phyloP scores from a whole-genome alignment of 2,113 vertebrate species.

The Ictalurus furcatus region DNA sequence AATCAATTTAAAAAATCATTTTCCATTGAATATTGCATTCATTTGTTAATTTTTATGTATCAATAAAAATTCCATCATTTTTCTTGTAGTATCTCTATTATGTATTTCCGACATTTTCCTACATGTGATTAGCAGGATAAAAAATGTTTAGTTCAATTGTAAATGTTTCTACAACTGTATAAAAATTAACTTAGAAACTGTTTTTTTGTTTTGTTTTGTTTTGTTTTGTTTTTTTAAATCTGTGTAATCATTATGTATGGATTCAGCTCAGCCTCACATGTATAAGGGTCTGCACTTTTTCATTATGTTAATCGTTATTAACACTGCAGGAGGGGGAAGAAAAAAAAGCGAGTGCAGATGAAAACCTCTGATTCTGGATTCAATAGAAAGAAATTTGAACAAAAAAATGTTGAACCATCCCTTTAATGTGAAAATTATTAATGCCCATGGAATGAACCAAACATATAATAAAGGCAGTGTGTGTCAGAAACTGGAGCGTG shows the following conservation, averaged over 20 bases:
- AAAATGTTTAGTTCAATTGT: neutral
- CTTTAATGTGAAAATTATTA: constrained; percentile 38
- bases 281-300: constrained; percentile 8
- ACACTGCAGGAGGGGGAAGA: neutral
- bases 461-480: neutral
- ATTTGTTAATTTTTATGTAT: neutral
- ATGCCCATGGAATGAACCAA: constrained; percentile 44
- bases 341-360: neutral
- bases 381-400: neutral
- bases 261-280: constrained; percentile 19
- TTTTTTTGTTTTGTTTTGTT: neutral
- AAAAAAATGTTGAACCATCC: constrained; percentile 29
- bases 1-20: neutral
- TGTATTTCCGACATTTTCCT: constrained; percentile 9
- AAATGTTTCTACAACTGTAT: constrained; percentile 6
- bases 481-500: neutral
- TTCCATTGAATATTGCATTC: neutral
- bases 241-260: constrained; percentile 3
- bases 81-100: neutral
- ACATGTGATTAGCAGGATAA: constrained; percentile 11
- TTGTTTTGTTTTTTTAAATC: neutral
- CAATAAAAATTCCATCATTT: constrained; percentile 8
- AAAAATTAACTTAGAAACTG: neutral
- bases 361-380: neutral
- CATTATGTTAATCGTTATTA: neutral